Evolutionary conservation across 2,888 invertebrate genomes (phyloP).

Genomic region (Melanophora roralis): DNA sequence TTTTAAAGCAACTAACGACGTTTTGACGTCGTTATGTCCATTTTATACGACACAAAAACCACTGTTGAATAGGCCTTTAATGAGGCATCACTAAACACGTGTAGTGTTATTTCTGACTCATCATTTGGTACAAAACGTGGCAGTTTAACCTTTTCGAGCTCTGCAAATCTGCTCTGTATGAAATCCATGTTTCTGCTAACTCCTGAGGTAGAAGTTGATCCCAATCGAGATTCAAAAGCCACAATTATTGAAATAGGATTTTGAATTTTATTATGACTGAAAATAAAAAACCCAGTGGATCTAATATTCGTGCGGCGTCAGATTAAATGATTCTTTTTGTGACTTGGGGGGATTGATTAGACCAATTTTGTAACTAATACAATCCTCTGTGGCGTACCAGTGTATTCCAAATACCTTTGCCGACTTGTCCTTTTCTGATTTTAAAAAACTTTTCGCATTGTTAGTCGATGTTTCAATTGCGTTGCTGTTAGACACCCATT

Average conservation of each 20-base stretch:
- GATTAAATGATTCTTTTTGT: conserved; percentile 22
- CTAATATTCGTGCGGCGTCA: conserved; percentile 18
- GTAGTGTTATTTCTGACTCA: background rate
- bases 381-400: background rate
- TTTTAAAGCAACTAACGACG: conserved; percentile 6
- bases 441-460: background rate
- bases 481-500: conserved; percentile 15
- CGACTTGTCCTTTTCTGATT: background rate
- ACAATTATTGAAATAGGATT: conserved; percentile 24
- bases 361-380: background rate
- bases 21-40: background rate
- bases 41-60: background rate
- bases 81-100: conserved; percentile 26
- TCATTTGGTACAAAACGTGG: background rate
- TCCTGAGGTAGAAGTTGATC: conserved; percentile 16
- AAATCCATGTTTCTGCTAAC: background rate
- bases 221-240: conserved; percentile 15
- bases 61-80: conserved; percentile 20
- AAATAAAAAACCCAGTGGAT: conserved; percentile 21
- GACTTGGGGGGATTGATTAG: background rate
- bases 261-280: conserved; percentile 20
- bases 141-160: background rate
- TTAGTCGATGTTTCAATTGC: background rate
- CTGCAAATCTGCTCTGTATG: background rate
- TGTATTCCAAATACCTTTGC: conserved; percentile 18